Evolutionary conservation across 2,113 vertebrate genomes (phyloP).

Genomic region (Hippocampus abdominalis): DNA sequence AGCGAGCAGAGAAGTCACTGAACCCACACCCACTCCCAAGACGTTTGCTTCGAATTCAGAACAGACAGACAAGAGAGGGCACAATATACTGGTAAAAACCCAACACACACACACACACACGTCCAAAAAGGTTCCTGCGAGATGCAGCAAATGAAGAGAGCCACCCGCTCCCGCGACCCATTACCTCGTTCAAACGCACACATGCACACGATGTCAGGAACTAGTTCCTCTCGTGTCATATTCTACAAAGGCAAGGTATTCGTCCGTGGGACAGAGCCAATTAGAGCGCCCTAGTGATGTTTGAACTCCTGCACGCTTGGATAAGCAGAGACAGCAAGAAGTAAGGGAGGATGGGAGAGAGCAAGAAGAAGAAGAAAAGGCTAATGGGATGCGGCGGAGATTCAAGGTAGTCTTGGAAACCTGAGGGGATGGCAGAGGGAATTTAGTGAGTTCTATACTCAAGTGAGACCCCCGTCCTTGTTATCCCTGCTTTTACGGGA

Average conservation of each 20-base stretch:
- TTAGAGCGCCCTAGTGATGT: constrained; percentile 57
- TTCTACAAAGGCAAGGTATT: constrained; percentile 44
- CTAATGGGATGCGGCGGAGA: background rate
- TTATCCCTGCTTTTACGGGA: constrained; percentile 15
- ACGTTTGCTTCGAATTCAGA: constrained; percentile 28
- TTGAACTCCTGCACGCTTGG: constrained; percentile 42
- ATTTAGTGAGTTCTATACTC: constrained; percentile 18
- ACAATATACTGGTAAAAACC: constrained; percentile 14
- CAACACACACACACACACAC: constrained; percentile 10
- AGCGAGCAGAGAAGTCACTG: constrained; percentile 29
- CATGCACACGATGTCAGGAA: constrained; percentile 1
- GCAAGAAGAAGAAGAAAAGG: background rate
- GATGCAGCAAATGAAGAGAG: constrained; percentile 49
- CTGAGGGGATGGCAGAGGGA: constrained; percentile 28
- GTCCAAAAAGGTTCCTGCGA: constrained; percentile 55
- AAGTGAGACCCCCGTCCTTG: constrained; percentile 4
- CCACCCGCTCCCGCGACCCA: constrained; percentile 39
- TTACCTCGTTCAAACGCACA: constrained; percentile 52
- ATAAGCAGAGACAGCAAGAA: constrained; percentile 28
- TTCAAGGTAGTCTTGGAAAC: constrained; percentile 56
- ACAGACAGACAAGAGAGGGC: constrained; percentile 25
- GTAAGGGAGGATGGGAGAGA: background rate
- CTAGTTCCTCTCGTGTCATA: constrained; percentile 37
- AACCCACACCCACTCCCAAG: constrained; percentile 51
- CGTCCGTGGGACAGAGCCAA: constrained; percentile 50